Conservation (phyloP, 1,140 invertebrate genomes). For the Scaptodrosophila lebanonensis region DNA sequence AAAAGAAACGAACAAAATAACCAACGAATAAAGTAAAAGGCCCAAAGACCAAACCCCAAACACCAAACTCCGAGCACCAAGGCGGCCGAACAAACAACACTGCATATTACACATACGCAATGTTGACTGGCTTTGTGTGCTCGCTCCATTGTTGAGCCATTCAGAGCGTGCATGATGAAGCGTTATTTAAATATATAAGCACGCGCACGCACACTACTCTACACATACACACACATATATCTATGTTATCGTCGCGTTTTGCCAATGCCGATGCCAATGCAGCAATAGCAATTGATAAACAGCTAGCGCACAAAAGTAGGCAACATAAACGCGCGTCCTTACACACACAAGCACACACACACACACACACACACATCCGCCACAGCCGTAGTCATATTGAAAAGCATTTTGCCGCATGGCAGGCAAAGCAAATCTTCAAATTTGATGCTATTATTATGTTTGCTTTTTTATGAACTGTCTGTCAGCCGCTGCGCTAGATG, state of each 20-base stretch:
- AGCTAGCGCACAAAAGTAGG: constrained; percentile 27
- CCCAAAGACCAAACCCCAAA: no score
- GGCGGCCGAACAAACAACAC: no score
- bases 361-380: constrained; percentile 37
- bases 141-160: not conserved
- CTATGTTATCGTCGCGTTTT: no score
- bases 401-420: constrained; percentile 55
- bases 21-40: no score
- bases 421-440: constrained; percentile 50
- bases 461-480: constrained; percentile 43
- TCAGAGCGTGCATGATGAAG: constrained; percentile 50
- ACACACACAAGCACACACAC: no score
- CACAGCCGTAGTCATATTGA: constrained; percentile 54
- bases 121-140: constrained; percentile 16
- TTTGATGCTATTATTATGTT: constrained; percentile 58
- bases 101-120: constrained; percentile 63
- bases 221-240: no score
- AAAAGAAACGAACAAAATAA: no score
- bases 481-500: not conserved
- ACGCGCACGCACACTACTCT: no score
- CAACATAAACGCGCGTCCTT: no score
- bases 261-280: no score
- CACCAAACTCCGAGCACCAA: no score
- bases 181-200: constrained; percentile 70
- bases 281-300: constrained; percentile 58